Evolutionary conservation across 2,113 vertebrate species (phyloP).

Genomic region (Epinephelus lanceolatus): DNA sequence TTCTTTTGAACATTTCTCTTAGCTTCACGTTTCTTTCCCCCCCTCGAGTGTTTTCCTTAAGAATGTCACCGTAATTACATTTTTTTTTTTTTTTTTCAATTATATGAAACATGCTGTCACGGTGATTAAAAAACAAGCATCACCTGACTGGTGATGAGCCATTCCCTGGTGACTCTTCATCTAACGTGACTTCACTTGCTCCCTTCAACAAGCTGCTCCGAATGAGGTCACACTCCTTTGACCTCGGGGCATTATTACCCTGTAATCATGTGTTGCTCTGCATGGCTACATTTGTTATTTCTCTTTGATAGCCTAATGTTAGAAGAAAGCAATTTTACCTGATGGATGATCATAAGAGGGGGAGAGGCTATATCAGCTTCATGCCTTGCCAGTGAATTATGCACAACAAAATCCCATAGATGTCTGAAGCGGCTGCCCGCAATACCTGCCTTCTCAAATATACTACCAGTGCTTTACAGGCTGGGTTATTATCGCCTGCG

Average conservation of each 20-base stretch:
- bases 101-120: not conserved
- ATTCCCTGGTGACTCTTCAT: slow-evolving; percentile 22
- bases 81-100: not conserved
- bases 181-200: slow-evolving; percentile 21
- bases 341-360: slow-evolving; percentile 74
- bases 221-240: slow-evolving; percentile 67
- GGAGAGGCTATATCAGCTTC: slow-evolving; percentile 59
- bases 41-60: not conserved
- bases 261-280: slow-evolving; percentile 75
- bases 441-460: slow-evolving; percentile 55
- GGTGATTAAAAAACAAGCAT: slow-evolving; percentile 7
- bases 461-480: slow-evolving; percentile 37
- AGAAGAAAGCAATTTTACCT: slow-evolving; percentile 76
- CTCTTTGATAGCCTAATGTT: slow-evolving; percentile 73
- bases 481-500: slow-evolving; percentile 38
- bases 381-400: slow-evolving; percentile 69
- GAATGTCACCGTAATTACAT: not conserved
- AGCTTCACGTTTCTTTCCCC: not conserved
- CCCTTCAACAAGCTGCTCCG: slow-evolving; percentile 29
- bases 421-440: slow-evolving; percentile 31
- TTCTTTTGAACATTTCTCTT: not conserved
- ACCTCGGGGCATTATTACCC: slow-evolving; percentile 74
- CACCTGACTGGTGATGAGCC: slow-evolving; percentile 28
- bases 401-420: slow-evolving; percentile 60
- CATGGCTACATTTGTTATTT: slow-evolving; percentile 78